Evolutionary conservation across 2,113 vertebrate species (phyloP).

Genomic region (Pungitius pungitius): DNA sequence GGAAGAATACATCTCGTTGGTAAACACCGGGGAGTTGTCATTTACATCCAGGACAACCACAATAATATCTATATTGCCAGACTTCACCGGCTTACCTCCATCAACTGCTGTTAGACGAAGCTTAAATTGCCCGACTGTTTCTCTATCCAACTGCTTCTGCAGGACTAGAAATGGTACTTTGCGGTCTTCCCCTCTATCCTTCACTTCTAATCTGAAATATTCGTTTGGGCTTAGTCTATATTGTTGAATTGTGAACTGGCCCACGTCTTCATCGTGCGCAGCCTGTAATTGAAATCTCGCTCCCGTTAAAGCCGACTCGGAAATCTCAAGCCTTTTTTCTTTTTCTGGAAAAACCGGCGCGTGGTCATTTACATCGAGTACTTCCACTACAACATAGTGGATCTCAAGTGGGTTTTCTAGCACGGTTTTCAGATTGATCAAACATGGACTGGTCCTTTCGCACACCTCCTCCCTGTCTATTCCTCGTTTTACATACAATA

Average conservation of each 20-base stretch:
- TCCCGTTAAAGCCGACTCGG: constrained; percentile 59
- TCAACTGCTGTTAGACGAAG: constrained; percentile 68
- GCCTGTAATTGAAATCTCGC: constrained; percentile 69
- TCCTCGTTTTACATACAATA: constrained; percentile 64
- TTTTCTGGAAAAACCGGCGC: constrained; percentile 61
- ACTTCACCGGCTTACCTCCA: constrained; percentile 64
- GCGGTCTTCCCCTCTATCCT: constrained; percentile 45
- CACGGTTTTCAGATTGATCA: constrained; percentile 71
- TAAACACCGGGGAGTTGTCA: constrained; percentile 73
- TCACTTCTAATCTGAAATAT: constrained; percentile 63
- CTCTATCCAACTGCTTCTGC: constrained; percentile 70
- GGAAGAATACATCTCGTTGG: constrained; percentile 52
- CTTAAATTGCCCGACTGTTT: constrained; percentile 42
- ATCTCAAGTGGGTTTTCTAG: constrained; percentile 77
- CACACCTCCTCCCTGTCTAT: constrained; percentile 75
- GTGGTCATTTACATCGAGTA: constrained; percentile 77
- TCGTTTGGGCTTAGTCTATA: constrained; percentile 69
- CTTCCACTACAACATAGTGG: constrained; percentile 69
- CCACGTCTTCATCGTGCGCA: constrained; percentile 66
- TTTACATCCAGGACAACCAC: constrained; percentile 67
- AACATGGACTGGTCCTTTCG: constrained; percentile 47
- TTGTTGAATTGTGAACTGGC: constrained; percentile 62
- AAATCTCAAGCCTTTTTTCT: constrained; percentile 63
- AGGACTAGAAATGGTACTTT: constrained; percentile 66
- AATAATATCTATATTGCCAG: constrained; percentile 53